Percentiles rank a stretch among this genome's conserved stretches.
Conservation (phyloP, 2,797 vertebrate species). For the Catharus ustulatus region DNA sequence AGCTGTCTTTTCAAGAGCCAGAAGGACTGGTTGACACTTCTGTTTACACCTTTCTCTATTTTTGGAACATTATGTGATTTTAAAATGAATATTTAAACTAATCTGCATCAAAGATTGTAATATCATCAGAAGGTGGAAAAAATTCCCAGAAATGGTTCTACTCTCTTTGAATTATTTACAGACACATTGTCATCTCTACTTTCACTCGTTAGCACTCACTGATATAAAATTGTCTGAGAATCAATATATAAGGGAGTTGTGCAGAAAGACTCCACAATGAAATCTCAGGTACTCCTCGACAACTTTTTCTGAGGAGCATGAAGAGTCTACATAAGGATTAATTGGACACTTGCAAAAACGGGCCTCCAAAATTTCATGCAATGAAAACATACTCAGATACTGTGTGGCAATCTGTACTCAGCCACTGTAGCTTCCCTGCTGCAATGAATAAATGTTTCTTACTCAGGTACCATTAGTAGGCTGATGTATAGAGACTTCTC, state of each 20-base stretch:
- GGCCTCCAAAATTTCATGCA: not conserved
- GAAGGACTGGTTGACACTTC: conserved; percentile 6
- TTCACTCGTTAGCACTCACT: not conserved
- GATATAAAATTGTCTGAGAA: not conserved
- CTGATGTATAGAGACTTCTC: not conserved
- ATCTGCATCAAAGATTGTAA: not conserved
- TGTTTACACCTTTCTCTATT: conserved; percentile 48
- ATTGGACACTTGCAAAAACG: not conserved
- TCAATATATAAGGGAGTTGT: not conserved
- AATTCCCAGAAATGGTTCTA: not conserved
- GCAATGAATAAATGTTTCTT: not conserved
- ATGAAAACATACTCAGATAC: accelerated
- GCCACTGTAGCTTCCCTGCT: not conserved
- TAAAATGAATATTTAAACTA: not conserved
- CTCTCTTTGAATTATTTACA: not conserved
- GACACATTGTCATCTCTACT: not conserved
- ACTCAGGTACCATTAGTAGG: not conserved
- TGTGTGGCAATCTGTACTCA: not conserved
- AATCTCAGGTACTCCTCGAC: not conserved
- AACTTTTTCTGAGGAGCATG: not conserved
- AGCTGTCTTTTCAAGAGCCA: conserved; percentile 11
- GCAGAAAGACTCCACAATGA: not conserved
- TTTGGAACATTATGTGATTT: not conserved
- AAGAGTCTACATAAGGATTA: not conserved
- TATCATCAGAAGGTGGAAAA: not conserved